A percentile compares a stretch with the other conserved stretches of the same genome.
Evolutionary conservation across 1,140 invertebrate species (phyloP).

Genomic region (Planococcus citri): DNA sequence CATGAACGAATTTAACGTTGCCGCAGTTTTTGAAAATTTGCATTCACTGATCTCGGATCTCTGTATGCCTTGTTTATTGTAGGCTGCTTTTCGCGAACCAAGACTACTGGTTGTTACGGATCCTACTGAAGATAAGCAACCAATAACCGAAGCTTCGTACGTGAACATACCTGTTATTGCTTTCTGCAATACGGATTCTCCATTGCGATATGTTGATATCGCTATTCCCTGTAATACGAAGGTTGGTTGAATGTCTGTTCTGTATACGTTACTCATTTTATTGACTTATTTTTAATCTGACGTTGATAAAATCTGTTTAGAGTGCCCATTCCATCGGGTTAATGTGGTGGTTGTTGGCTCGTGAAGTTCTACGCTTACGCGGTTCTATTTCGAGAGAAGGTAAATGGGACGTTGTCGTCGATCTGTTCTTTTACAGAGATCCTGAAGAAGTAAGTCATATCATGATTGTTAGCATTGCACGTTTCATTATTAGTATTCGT

Average conservation of each 20-base stretch:
- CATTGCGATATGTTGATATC: slow-evolving; percentile 92
- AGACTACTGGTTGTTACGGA: slow-evolving; percentile 92
- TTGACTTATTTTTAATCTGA: too few relatives aligned
- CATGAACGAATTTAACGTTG: too few relatives aligned
- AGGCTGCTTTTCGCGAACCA: slow-evolving; percentile 96
- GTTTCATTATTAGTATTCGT: slow-evolving; percentile 18
- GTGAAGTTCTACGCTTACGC: slow-evolving; percentile 89
- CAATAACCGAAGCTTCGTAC: slow-evolving; percentile 96
- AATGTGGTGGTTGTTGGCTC: slow-evolving; percentile 97
- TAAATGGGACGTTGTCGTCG: slow-evolving; percentile 93
- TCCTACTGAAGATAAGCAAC: slow-evolving; percentile 91
- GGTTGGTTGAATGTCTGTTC: too few relatives aligned
- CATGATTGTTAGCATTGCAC: too few relatives aligned
- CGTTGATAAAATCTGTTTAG: too few relatives aligned
- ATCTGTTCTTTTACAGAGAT: slow-evolving; percentile 99
- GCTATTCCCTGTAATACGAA: slow-evolving; percentile 99
- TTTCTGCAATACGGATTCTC: slow-evolving; percentile 92
- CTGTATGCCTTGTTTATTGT: too few relatives aligned
- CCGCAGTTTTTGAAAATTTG: too few relatives aligned
- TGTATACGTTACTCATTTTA: too few relatives aligned
- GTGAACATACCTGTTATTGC: slow-evolving; percentile 99
- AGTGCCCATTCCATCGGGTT: slow-evolving; percentile 89
- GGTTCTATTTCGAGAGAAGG: slow-evolving; percentile 82
- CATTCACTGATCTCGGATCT: too few relatives aligned
- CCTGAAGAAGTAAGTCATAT: slow-evolving; percentile 91